A percentile compares a stretch with the other conserved stretches of the same genome.
These are phyloP conservation scores for Habroteleia sp. DNA, from an alignment of 2,888 invertebrate species.

Conservation along the genomic window DNA sequence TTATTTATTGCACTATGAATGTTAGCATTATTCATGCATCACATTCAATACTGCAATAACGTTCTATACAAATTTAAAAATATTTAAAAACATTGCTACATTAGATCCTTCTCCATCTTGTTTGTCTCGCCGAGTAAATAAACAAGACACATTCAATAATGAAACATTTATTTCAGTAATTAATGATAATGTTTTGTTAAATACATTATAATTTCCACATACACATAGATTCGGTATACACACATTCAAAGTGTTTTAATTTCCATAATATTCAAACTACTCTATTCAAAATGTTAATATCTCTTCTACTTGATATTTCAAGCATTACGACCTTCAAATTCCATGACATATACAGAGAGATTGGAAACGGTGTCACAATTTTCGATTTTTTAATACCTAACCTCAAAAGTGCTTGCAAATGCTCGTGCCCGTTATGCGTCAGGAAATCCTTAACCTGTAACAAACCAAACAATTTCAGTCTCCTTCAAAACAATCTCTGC, in stretches of 20 bases:
- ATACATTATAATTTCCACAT: conserved; percentile 49
- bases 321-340: conserved; percentile 48
- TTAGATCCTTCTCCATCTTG: too few species aligned
- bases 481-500: too few species aligned
- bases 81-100: too few species aligned
- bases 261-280: conserved; percentile 30
- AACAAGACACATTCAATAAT: conserved; percentile 32
- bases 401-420: too few species aligned
- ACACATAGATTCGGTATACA: conserved; percentile 55
- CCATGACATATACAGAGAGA: conserved; percentile 26
- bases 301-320: conserved; percentile 20
- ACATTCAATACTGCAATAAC: too few species aligned
- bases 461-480: too few species aligned
- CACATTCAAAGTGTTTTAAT: conserved; percentile 42
- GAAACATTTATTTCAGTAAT: conserved; percentile 51
- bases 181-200: conserved; percentile 34
- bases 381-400: not conserved
- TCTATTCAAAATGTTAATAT: conserved; percentile 44
- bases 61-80: too few species aligned
- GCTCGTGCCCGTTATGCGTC: too few species aligned
- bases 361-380: conserved; percentile 3
- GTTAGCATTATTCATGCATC: too few species aligned
- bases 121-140: too few species aligned
- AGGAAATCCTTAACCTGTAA: too few species aligned
- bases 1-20: too few species aligned